Base-by-base conservation (phyloP, 2,113 vertebrate species). In the Chaetops frenatus region DNA sequence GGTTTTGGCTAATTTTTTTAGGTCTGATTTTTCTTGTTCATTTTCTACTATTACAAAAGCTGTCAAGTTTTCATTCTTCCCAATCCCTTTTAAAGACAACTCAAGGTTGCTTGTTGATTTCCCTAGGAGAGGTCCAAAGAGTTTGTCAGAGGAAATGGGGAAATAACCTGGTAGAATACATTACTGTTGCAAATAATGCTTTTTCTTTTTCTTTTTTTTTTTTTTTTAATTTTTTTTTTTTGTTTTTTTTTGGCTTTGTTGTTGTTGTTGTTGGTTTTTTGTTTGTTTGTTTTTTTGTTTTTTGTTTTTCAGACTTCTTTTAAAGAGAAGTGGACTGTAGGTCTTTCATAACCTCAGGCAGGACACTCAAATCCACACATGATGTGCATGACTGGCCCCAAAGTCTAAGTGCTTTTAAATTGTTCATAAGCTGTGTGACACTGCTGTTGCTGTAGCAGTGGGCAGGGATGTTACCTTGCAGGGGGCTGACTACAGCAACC, bases 391-490 rank as follows among this genome's bases (percentile, higher is more conserved):
- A 81, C 74, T 90, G 67, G 54, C 74, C 79, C 61, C 48, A 79
- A 72, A 91, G 77, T 72, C 62, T 42, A 82, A 91, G 65, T 80
- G 78, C 66, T 95, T 95, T 95, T 85, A 80, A 96, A 82, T 82
- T 69, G 89, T 73, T 95, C 61, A 66, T 60, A 77, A 87, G 77
- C 16, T 92, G 28, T 64, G 31, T 95, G 84, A 56, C 86, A 81
- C 40, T 60, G 8, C 64, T 58, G 61, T 33, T 84, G 40, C 69
- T 72, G 28, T 36, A 33, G 40, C 44, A 48, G 31, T 33, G 80
- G 89, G 88, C 81, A 77, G 74, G 61, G 66, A 21, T 4, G 7
- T 33, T 70, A 28, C 36, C 72, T 92, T 45, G 17, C 12, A 16
- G 84, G 57, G 62, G 45, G 45, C 24, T 90, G 71, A 42, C 15